Evolutionary conservation across 2,888 invertebrate species (phyloP), one percentile per base, ranked within the genome.

Genomic region (Eilema depressum): DNA sequence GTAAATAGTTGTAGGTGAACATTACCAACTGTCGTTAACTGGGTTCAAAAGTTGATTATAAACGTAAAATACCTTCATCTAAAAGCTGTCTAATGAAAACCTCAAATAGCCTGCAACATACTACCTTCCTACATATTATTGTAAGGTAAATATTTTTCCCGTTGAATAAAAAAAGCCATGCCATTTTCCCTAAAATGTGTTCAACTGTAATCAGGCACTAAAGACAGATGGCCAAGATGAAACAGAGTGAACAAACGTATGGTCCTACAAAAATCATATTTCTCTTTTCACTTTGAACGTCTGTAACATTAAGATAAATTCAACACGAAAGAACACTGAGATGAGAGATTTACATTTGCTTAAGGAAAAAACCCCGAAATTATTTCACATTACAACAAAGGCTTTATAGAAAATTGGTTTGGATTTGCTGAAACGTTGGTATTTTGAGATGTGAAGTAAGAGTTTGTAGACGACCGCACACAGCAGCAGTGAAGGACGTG

Each of bases 231-330:
- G 41, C 2, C 20, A 53, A 53, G 2, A n/a, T 53, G 10, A n/a
- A 53, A 53, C 53, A n/a, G 10, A n/a, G 53, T n/a, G 2, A 8
- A 53, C 20, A n/a, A 10, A 53, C 53, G 53, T 8, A 53, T 53
- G n/a, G 10, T 10, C 53, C 7, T 53, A 53, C 8, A n/a, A n/a
- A 53, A n/a, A n/a, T n/a, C 4, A 53, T 47, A 20, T 47, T 53
- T 53, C n/a, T n/a, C 53, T n/a, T 53, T 53, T 53, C n/a, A 53
- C 53, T 53, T 53, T 53, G n/a, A 2, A 53, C 10, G 20, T 8
- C n/a, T 53, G 53, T 53, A 53, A 53, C n/a, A n/a, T n/a, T n/a
- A 53, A n/a, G 53, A 53, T 53, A 53, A 53, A 53, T n/a, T 53
- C 10, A 10, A 53, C 53, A 53, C 8, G 5, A 53, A 47, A 47